Conservation (phyloP, 2,113 vertebrate species). For the Chaetorhynchus papuensis region DNA sequence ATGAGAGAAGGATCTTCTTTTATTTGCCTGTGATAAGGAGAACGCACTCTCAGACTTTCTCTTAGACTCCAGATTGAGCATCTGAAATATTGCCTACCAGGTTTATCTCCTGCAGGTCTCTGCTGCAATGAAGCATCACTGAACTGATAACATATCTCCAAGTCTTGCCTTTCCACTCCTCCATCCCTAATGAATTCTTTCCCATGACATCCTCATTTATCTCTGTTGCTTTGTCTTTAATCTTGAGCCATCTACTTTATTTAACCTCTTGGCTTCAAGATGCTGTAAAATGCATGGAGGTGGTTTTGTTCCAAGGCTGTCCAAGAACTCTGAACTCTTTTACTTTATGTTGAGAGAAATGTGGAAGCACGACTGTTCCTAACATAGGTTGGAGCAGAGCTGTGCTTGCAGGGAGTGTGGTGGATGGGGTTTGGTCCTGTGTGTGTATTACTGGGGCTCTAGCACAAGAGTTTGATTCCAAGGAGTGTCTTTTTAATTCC, state of each 20-base stretch:
- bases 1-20: neutral
- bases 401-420: neutral
- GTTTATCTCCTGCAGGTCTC: slow-evolving; percentile 28
- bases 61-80: neutral
- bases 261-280: neutral
- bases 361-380: neutral
- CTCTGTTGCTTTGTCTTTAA: slow-evolving; percentile 24
- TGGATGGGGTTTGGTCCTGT: neutral
- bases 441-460: neutral
- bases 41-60: neutral
- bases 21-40: neutral
- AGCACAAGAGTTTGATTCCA: neutral
- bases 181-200: slow-evolving; percentile 20
- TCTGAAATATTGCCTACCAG: neutral
- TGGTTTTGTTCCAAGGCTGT: neutral
- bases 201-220: neutral
- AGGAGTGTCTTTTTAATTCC: slow-evolving; percentile 13
- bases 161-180: slow-evolving; percentile 9
- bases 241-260: slow-evolving; percentile 15
- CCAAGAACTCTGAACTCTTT: neutral
- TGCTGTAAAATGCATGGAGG: neutral
- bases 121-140: neutral
- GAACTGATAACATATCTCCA: neutral
- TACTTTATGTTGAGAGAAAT: neutral
- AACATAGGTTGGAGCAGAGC: neutral